These are phyloP conservation scores for Eugnorisma glareosa DNA, from an alignment of 2,888 invertebrate genomes.

Conservation along the genomic window DNA sequence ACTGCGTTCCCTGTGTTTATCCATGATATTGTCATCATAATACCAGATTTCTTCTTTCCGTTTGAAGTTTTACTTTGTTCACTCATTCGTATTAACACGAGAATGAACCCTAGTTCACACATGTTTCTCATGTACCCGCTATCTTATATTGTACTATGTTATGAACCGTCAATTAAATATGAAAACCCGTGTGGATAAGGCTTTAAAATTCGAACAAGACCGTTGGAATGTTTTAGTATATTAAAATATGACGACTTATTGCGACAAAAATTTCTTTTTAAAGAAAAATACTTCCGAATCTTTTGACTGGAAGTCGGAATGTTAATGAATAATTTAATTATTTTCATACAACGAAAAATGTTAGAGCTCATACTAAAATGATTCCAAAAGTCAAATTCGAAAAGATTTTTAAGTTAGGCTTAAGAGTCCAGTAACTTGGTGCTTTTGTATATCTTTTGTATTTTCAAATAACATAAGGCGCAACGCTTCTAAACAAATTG, in stretches of 20 bases:
- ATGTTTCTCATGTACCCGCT: slow-evolving; percentile 57
- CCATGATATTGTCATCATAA: background rate
- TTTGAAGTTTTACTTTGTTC: slow-evolving; percentile 7
- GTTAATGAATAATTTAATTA: background rate
- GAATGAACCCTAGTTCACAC: slow-evolving; percentile 59
- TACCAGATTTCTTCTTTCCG: background rate
- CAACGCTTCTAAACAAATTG: slow-evolving; percentile 80
- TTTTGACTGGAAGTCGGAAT: background rate
- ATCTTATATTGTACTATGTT: slow-evolving; percentile 33
- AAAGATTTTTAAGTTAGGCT: slow-evolving; percentile 66
- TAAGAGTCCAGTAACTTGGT: slow-evolving; percentile 80
- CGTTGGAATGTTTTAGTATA: slow-evolving; percentile 28
- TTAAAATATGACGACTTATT: no score
- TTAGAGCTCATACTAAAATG: background rate
- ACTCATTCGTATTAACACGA: slow-evolving; percentile 51
- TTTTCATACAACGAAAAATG: slow-evolving; percentile 49
- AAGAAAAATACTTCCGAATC: background rate
- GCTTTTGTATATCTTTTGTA: slow-evolving; percentile 76
- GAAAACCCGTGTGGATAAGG: slow-evolving; percentile 63
- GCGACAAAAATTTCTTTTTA: background rate
- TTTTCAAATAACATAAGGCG: slow-evolving; percentile 72
- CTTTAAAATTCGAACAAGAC: slow-evolving; percentile 51
- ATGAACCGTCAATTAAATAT: slow-evolving; percentile 51
- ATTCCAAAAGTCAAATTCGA: slow-evolving; percentile 49
- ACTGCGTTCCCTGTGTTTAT: background rate